These are phyloP conservation scores for Polypterus senegalus DNA, from an alignment of 2,113 vertebrate species.

Conservation along the genomic window DNA sequence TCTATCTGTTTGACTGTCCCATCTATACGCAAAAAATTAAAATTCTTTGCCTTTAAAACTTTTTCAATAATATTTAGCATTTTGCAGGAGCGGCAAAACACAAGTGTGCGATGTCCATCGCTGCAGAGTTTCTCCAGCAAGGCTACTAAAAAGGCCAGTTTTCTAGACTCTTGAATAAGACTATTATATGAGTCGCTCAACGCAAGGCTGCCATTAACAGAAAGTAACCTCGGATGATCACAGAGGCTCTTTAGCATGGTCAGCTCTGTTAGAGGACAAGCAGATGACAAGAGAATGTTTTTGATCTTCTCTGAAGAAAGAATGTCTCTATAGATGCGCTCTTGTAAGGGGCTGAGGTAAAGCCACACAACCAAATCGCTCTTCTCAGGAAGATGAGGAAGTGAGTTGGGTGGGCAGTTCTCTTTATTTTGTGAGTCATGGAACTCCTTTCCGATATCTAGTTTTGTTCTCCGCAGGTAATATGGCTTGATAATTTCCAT, in stretches of 20 bases:
- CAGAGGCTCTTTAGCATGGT: conserved; percentile 60
- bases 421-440: conserved; percentile 8
- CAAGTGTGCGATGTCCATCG: conserved; percentile 54
- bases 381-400: conserved; percentile 59
- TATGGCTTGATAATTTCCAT: conserved; percentile 59
- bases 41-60: conserved; percentile 32
- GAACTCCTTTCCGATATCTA: conserved; percentile 39
- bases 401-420: conserved; percentile 19
- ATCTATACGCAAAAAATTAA: conserved; percentile 45
- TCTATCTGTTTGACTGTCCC: conserved; percentile 45
- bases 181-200: conserved; percentile 43
- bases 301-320: conserved; percentile 53
- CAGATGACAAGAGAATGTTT: conserved; percentile 45
- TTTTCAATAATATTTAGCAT: conserved; percentile 62
- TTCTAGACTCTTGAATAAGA: conserved; percentile 56
- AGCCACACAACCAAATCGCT: conserved; percentile 68
- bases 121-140: conserved; percentile 46
- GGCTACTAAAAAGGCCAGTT: conserved; percentile 50
- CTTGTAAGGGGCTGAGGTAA: conserved; percentile 48
- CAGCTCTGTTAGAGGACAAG: conserved; percentile 51
- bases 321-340: conserved; percentile 62
- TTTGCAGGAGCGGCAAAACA: conserved; percentile 58
- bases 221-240: conserved; percentile 59
- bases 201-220: conserved; percentile 38
- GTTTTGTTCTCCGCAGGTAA: conserved; percentile 62